These are phyloP conservation scores for Blastobasis lacticolella DNA, from an alignment of 2,888 invertebrate genomes.

Conservation along the genomic window DNA sequence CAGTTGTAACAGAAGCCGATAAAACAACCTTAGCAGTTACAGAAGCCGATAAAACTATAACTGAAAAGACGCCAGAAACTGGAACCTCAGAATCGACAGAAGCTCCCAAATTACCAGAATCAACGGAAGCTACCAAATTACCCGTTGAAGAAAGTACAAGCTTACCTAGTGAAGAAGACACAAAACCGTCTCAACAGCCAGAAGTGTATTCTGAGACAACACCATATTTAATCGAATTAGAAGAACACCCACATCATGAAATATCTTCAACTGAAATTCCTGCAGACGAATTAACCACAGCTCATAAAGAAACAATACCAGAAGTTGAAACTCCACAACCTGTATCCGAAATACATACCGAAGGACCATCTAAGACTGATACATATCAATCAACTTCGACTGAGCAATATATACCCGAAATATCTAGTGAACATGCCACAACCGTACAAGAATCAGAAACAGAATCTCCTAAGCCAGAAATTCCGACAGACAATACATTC, in stretches of 20 bases:
- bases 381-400: constrained; percentile 1
- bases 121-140: not conserved
- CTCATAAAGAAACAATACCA: constrained; percentile 17
- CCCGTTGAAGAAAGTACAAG: not conserved
- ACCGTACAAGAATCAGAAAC: not conserved
- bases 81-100: constrained; percentile 6
- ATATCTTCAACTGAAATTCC: constrained; percentile 20
- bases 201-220: constrained; percentile 29
- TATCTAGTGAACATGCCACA: constrained; percentile 9
- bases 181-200: constrained; percentile 12
- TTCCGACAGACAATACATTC: not conserved
- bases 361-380: constrained; percentile 2
- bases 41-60: not conserved
- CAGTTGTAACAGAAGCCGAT: constrained; percentile 10
- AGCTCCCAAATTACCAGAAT: not conserved
- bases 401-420: constrained; percentile 17
- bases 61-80: constrained; percentile 2
- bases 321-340: constrained; percentile 18
- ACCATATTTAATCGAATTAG: constrained; percentile 43
- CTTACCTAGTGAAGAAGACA: constrained; percentile 8
- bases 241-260: constrained; percentile 45
- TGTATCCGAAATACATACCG: constrained; percentile 11
- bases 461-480: not conserved
- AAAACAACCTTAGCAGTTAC: constrained; percentile 4
- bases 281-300: constrained; percentile 17